These are phyloP conservation scores for Hoplostethus atlanticus DNA, from an alignment of 2,797 vertebrate species.

Conservation along the genomic window DNA sequence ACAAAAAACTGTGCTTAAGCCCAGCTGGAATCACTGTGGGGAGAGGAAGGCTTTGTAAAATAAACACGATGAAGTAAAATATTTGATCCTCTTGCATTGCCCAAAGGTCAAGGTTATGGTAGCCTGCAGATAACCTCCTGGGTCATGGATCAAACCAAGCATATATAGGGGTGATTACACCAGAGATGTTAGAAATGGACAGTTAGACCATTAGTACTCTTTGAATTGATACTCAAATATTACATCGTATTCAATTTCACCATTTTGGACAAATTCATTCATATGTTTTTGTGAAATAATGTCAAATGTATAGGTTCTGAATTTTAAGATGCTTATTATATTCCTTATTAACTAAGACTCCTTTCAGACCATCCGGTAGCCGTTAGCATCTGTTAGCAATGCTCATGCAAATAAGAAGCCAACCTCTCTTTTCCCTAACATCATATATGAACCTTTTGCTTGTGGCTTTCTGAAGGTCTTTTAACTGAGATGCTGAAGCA, in stretches of 20 bases:
- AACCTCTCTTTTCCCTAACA: too few species aligned
- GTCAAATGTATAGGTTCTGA: not conserved
- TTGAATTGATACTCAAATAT: conserved; percentile 19
- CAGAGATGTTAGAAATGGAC: conserved; percentile 24
- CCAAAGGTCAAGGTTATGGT: conserved; percentile 82
- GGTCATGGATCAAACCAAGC: conserved; percentile 75
- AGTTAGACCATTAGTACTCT: conserved; percentile 30
- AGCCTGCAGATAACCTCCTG: conserved; percentile 76
- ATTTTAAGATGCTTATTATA: conserved; percentile 2
- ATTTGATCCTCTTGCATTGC: conserved; percentile 75
- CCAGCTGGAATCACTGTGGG: conserved; percentile 83
- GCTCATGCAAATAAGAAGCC: not conserved
- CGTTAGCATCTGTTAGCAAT: not conserved
- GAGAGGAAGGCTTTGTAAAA: conserved; percentile 81
- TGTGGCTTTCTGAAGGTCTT: too few species aligned
- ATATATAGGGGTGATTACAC: conserved; percentile 34
- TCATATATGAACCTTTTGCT: too few species aligned
- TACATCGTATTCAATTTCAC: conserved; percentile 2
- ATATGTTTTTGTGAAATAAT: conserved; percentile 22
- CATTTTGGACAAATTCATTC: conserved; percentile 10
- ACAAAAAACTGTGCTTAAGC: conserved; percentile 75
- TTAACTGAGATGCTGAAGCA: not conserved
- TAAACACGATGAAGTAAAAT: conserved; percentile 79
- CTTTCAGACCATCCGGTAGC: not conserved
- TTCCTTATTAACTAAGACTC: conserved; percentile 1